phyloP scores from a whole-genome alignment of 2,888 invertebrate species.

The Coleophora flavipennella region DNA sequence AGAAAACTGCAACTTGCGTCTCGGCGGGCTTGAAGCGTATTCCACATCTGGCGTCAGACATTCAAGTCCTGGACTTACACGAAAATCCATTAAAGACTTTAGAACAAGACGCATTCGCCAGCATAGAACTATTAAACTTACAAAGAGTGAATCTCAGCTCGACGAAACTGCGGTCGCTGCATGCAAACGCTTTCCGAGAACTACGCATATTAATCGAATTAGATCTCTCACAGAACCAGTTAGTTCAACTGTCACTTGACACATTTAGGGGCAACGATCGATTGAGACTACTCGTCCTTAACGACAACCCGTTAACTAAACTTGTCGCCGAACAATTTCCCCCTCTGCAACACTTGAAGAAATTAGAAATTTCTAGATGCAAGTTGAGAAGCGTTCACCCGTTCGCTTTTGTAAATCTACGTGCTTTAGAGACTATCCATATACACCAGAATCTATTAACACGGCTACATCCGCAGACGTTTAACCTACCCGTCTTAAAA shows the following conservation, averaged over 20 bases:
- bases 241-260: conserved; percentile 80
- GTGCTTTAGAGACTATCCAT: conserved; percentile 85
- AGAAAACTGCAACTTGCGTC: conserved; percentile 89
- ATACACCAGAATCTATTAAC: conserved; percentile 85
- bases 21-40: conserved; percentile 81
- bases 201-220: conserved; percentile 88
- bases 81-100: conserved; percentile 83
- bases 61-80: conserved; percentile 83
- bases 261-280: conserved; percentile 89
- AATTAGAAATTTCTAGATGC: conserved; percentile 85
- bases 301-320: conserved; percentile 83
- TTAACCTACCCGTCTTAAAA: conserved; percentile 74
- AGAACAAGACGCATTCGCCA: conserved; percentile 82
- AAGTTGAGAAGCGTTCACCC: conserved; percentile 80
- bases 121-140: conserved; percentile 85
- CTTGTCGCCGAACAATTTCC: conserved; percentile 87
- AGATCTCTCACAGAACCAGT: conserved; percentile 86
- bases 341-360: conserved; percentile 82
- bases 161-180: conserved; percentile 80
- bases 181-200: conserved; percentile 87
- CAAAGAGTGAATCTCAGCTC: conserved; percentile 86
- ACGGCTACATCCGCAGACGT: conserved; percentile 69
- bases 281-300: conserved; percentile 82
- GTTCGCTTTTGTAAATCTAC: conserved; percentile 82
- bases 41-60: conserved; percentile 70